Conservation (phyloP, 2,888 invertebrate genomes). For the Pandemis corylana region DNA sequence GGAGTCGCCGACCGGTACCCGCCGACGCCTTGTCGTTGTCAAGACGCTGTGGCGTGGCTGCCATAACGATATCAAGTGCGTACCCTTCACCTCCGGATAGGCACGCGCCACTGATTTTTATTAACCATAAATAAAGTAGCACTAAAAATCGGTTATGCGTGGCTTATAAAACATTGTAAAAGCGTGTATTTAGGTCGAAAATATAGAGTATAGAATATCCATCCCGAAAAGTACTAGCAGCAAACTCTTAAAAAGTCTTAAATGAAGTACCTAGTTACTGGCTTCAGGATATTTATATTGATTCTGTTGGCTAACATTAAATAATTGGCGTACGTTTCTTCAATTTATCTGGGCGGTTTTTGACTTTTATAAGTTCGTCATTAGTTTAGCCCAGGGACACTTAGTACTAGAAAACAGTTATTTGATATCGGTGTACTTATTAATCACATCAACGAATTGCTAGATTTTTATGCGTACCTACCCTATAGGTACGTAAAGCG, state of each 20-base stretch:
- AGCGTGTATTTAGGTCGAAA: conserved; percentile 20
- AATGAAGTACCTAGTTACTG: too few relatives aligned
- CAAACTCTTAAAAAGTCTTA: neutral
- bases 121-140: conserved; percentile 35
- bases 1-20: conserved; percentile 86
- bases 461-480: too few relatives aligned
- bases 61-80: conserved; percentile 87
- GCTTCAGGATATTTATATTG: too few relatives aligned
- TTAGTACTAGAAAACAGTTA: too few relatives aligned
- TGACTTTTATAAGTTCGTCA: too few relatives aligned
- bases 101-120: conserved; percentile 33
- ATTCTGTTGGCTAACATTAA: too few relatives aligned
- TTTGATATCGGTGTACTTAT: too few relatives aligned
- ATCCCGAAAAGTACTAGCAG: neutral
- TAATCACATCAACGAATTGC: too few relatives aligned
- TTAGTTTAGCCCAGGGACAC: too few relatives aligned
- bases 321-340: too few relatives aligned
- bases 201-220: conserved; percentile 10
- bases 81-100: conserved; percentile 22
- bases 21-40: conserved; percentile 90
- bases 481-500: too few relatives aligned
- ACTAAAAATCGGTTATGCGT: conserved; percentile 37
- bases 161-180: conserved; percentile 31
- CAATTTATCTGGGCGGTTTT: too few relatives aligned
- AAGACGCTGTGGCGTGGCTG: conserved; percentile 91